Base-by-base conservation (phyloP, 2,797 vertebrate species). In the Gobionotothen gibberifrons region DNA sequence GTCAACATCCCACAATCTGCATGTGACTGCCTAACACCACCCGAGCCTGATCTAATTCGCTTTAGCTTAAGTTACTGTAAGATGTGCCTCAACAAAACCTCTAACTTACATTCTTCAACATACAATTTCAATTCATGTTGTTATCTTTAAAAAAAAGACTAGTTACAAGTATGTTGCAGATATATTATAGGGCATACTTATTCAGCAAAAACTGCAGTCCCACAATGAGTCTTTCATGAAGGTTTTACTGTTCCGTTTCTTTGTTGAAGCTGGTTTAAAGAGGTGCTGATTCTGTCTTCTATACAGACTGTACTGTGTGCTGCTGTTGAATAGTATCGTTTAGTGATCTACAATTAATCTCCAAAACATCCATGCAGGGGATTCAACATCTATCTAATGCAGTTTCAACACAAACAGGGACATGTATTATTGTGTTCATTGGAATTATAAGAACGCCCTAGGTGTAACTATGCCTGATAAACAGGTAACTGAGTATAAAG, bases 11-110 rank as follows among this genome's bases (percentile, higher is more conserved):
- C 42, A 71, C 61, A 54, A 8, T 32, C 9, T 14, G 60, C 6
- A 46, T 51, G 63, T 72, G 73, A 83, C 63, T 76, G 36, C 52
- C 55, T 76, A 81, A 80, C 72, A 82, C 62, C 74, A 51, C 48
- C 53, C 2, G 0, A 40, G 64, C 40, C 48, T 74, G 68, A 58
- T 2, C 59, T 21, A 49, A 66, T 57, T 58, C 81, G 74, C 80
- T 46, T 64, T 72, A 71, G 43, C 62, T 76, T 17, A 49, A 57
- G 8, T 61, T 68, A 60, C 36, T 43, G 49, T 15, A 26, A 26
- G 7, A 46, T 46, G n/a, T 14, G 46, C 11, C 40, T 19, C 3
- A 48, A 19, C 49, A 63, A 40, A 5, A 17, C 5, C 3, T 7
- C 21, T 17, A 48, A 19, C 8, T 3, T 9, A 5, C 1, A 7